phyloP scores from a whole-genome alignment of 2,888 invertebrate species.

The Villa cingulata region DNA sequence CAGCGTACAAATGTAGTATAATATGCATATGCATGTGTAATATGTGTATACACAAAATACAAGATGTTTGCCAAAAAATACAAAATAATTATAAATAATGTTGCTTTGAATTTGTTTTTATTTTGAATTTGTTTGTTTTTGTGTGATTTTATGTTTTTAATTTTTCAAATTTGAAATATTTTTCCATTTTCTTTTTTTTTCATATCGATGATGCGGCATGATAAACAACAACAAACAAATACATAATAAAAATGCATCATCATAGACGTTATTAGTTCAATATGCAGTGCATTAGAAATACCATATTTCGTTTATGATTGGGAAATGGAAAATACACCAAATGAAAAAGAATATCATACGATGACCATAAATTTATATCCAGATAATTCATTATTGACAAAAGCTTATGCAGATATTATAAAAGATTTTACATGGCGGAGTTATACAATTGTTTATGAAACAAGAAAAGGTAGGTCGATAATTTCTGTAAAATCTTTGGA shows the following conservation, averaged over 20 bases:
- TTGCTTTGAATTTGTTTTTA: no score
- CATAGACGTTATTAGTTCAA: constrained; percentile 36
- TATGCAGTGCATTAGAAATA: constrained; percentile 49
- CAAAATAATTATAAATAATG: no score
- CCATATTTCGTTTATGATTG: constrained; percentile 50
- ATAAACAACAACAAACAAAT: no score
- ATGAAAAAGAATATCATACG: constrained; percentile 36
- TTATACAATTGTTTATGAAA: constrained; percentile 72
- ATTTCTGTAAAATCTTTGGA: no score
- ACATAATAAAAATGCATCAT: not conserved
- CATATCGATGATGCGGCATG: not conserved
- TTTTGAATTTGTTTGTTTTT: no score
- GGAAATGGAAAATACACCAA: constrained; percentile 36
- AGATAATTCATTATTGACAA: constrained; percentile 45
- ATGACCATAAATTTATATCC: constrained; percentile 60
- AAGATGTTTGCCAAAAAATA: no score
- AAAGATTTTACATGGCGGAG: constrained; percentile 63
- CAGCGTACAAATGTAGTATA: no score
- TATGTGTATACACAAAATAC: no score
- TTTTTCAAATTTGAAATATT: no score
- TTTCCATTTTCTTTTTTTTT: not conserved
- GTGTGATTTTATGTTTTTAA: no score
- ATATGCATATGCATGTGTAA: no score
- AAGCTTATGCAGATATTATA: constrained; percentile 60
- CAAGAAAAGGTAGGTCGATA: constrained; percentile 62